phyloP scores from a whole-genome alignment of 2,113 vertebrate genomes.

The Alces alces region DNA sequence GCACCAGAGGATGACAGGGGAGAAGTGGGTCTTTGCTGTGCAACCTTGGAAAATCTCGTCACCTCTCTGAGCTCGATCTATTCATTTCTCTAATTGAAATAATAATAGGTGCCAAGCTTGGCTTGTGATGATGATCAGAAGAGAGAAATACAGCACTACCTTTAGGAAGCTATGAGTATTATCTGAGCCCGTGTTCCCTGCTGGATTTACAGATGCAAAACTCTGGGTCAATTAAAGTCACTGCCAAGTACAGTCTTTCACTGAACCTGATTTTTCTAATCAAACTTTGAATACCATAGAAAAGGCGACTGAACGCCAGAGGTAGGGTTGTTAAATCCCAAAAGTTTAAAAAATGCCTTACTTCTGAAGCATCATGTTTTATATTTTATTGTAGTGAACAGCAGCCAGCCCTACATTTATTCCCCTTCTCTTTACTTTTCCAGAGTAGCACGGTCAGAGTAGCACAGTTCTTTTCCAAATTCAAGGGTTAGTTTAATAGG shows the following conservation, averaged over 20 bases:
- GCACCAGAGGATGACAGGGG: background rate
- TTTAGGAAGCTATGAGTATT: background rate
- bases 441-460: background rate
- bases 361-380: background rate
- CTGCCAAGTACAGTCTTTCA: background rate
- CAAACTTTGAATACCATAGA: background rate
- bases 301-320: background rate
- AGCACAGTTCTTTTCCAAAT: background rate
- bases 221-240: background rate
- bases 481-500: background rate
- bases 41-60: background rate
- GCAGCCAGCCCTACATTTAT: background rate
- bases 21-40: background rate
- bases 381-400: background rate
- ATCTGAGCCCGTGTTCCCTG: background rate
- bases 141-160: background rate
- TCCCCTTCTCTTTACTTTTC: background rate
- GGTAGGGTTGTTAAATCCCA: background rate
- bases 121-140: background rate
- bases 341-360: background rate
- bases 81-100: background rate
- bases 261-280: conserved; percentile 22
- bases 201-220: conserved; percentile 29
- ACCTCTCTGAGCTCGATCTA: background rate
- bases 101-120: background rate